Base-by-base conservation (phyloP, 2,888 invertebrate species). In the Achlya flavicornis region DNA sequence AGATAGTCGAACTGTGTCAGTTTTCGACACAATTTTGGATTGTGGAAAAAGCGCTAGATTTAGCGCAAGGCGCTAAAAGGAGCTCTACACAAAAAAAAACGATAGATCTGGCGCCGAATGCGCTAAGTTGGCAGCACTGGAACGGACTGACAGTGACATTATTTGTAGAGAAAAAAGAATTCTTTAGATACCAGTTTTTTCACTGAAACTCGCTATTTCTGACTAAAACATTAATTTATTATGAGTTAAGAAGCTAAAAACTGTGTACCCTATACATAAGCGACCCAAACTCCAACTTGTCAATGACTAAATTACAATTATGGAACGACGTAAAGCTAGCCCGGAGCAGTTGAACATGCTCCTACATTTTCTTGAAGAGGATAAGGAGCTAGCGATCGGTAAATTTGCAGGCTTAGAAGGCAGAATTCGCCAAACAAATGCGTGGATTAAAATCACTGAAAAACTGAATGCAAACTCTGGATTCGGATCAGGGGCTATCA, bases 401-500 rank as follows among this genome's bases (percentile, higher is more conserved):
- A 88, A 87, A 74, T 85, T 86, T 64, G 80, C 79, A 26, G 87
- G 88, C 19, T 68, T 88, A 53, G 87, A 88, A 62, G 88, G 86
- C 41, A 82, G 78, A 67, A 83, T 88, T 62, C 85, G 85, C 12
- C 87, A 88, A 67, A 88, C 88, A 0, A 88, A 87, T 69, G 77
- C 87, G 1, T 88, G 88, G 88, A 87, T 88, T 62, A 88, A 86
- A 77, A 88, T 88, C 43, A 88, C 88, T 16, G 88, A 88, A 68
- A 88, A 88, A 76, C 75, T 88, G 4, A 88, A 88, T 71, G 86
- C 86, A 5, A 87, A 86, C 70, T 88, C 88, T 2, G 88, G 87
- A 57, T 88, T 88, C 68, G 87, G 87, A 48, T 87, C 88, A 2
- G 88, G 88, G 62, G 88, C 88, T 62, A 86, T 88, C 32, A 88